These are phyloP conservation scores for Corynorhinus townsendii DNA, from an alignment of 2,113 vertebrate genomes.

Conservation along the genomic window DNA sequence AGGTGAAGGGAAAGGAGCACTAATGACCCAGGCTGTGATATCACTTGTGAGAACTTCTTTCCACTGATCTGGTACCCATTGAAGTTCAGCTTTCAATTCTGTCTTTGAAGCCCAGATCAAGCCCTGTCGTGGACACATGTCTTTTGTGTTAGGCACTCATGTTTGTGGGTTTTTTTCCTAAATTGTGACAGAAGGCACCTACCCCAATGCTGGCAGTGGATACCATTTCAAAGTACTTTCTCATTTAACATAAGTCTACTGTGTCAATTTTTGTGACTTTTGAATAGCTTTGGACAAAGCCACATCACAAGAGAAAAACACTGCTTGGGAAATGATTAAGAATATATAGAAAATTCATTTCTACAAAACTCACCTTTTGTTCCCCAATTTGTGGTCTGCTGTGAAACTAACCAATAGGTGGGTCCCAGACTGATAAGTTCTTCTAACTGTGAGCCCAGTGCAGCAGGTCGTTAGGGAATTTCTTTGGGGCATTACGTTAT, in stretches of 20 bases:
- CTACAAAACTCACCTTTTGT: background rate
- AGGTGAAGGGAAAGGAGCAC: slow-evolving; percentile 48
- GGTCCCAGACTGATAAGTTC: background rate
- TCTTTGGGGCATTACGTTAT: background rate
- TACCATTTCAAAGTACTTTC: slow-evolving; percentile 56
- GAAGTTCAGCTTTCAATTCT: slow-evolving; percentile 73
- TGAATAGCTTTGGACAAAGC: background rate
- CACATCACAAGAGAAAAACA: background rate
- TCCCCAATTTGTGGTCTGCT: background rate
- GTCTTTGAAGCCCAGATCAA: slow-evolving; percentile 79
- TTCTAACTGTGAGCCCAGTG: background rate
- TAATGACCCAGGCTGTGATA: slow-evolving; percentile 74
- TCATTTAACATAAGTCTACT: slow-evolving; percentile 52
- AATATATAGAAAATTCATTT: background rate
- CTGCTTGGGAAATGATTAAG: background rate
- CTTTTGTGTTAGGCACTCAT: slow-evolving; percentile 67
- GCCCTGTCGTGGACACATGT: slow-evolving; percentile 61
- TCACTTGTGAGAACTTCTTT: slow-evolving; percentile 64
- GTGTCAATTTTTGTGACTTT: background rate
- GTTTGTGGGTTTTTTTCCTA: background rate
- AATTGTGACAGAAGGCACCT: slow-evolving; percentile 49
- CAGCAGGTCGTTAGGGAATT: background rate
- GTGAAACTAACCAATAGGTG: background rate
- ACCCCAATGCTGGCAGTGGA: background rate
- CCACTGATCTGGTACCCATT: slow-evolving; percentile 70